These are phyloP conservation scores for Drosophila pegasa DNA, from an alignment of 2,888 invertebrate genomes.

Conservation along the genomic window DNA sequence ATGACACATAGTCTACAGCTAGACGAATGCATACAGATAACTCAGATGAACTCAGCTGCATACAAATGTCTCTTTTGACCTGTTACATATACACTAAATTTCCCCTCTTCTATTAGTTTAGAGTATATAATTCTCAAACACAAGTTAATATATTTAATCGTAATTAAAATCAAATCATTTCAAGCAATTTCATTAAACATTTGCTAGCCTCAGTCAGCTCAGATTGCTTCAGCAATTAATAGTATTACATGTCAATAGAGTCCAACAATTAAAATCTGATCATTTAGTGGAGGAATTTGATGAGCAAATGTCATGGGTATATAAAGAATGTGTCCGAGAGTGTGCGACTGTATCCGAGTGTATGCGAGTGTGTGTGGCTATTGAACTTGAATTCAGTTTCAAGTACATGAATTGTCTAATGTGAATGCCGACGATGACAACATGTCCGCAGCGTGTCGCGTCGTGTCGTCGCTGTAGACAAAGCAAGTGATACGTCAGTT, in stretches of 20 bases:
- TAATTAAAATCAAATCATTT: background rate
- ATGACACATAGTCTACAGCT: too few relatives aligned
- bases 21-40: too few relatives aligned
- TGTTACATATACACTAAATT: too few relatives aligned
- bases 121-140: too few relatives aligned
- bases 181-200: background rate
- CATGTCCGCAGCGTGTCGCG: conserved; percentile 26
- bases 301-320: conserved; percentile 5
- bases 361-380: conserved; percentile 8
- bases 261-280: background rate
- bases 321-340: background rate
- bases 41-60: too few relatives aligned
- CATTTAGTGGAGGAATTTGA: conserved; percentile 1
- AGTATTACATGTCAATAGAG: background rate
- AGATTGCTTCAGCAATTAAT: background rate
- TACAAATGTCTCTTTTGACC: too few relatives aligned
- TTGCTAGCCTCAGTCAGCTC: background rate
- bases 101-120: too few relatives aligned
- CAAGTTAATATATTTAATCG: background rate
- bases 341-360: background rate
- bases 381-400: conserved; percentile 51
- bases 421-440: conserved; percentile 51
- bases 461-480: conserved; percentile 16
- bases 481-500: conserved; percentile 40
- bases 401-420: conserved; percentile 43